Base-by-base conservation (phyloP, 2,888 invertebrate species). In the Melanargia galathea region DNA sequence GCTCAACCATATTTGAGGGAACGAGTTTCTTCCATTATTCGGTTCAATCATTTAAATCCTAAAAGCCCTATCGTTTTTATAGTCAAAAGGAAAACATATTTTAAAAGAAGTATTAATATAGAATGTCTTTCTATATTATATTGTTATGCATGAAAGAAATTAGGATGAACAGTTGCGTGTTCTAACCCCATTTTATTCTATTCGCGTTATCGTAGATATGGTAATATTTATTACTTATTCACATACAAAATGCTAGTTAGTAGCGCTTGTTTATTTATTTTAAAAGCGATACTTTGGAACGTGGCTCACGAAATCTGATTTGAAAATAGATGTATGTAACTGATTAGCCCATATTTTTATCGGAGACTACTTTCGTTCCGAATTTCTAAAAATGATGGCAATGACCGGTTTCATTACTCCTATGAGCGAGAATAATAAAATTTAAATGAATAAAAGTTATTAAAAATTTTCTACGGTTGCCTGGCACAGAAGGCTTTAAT, bases 161-260 rank as follows among this genome's bases (percentile, higher is more conserved):
- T 35, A 24, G 52, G 33, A 33, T 24, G 22, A 26, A 18, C 26
- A 35, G 48, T 65, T 59, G 65, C 65, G 65, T 65, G 65, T 55
- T 33, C n/a, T 35, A 24, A 48, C 45, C 48, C 55, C 48, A 35
- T 65, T 30, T 5, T 30, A 4, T 30, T 4, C 26, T 7, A 7
- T 30, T 65, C 55, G 55, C 49, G 55, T 26, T 55, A 43, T 54
- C 38, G 35, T 61, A 58, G 58, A 59, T 65, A 65, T 65, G 43
- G 26, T 16, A 61, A 46, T 57, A 52, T 64, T 57, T 58, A 61
- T 58, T 54, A 58, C 61, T 54, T 49, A 65, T 35, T 62, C 54
- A 54, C 48, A 38, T 54, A 18, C 35, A 33, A 62, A 55, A 55
- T 54, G 20, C 8, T 58, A 38, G 20, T n/a, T 54, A 45, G 38